These are phyloP conservation scores for Caenorhabditis sp. DNA, from an alignment of 2,888 invertebrate species.

Conservation along the genomic window DNA sequence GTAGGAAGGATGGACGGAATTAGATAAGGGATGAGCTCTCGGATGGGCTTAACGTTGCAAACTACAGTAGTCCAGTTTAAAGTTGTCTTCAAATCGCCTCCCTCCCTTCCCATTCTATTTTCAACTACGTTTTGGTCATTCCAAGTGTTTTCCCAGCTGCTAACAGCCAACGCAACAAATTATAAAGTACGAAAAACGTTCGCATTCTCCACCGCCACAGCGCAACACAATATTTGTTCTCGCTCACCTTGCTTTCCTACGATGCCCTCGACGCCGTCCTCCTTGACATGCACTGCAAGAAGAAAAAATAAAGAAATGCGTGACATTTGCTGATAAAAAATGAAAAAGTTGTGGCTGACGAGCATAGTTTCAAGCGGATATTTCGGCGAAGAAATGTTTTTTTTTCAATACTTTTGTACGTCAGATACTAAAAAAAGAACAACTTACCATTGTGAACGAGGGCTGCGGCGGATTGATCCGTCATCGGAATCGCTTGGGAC, in stretches of 20 bases:
- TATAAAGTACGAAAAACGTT: neutral
- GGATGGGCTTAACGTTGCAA: neutral
- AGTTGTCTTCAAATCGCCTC: no score
- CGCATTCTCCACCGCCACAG: neutral
- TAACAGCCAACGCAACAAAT: neutral
- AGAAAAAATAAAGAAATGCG: neutral
- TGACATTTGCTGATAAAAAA: neutral
- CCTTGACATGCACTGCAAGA: neutral
- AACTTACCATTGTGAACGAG: constrained; percentile 8
- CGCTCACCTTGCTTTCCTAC: neutral
- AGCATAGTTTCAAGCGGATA: no score
- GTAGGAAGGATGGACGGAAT: constrained; percentile 25
- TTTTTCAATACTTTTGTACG: no score
- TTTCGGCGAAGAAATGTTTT: no score
- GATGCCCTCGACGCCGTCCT: neutral
- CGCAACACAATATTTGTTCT: neutral
- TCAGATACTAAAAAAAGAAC: no score
- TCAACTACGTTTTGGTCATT: neutral
- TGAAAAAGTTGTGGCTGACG: no score
- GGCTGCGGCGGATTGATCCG: constrained; percentile 5
- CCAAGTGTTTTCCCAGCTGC: constrained; percentile 6
- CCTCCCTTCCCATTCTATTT: neutral
- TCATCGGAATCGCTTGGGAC: constrained; percentile 13
- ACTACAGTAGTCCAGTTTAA: no score
- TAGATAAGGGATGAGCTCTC: constrained; percentile 1